Evolutionary conservation across 2,888 invertebrate genomes (phyloP), one percentile per base, ranked within the genome.

Genomic region (Lutraria lutraria): DNA sequence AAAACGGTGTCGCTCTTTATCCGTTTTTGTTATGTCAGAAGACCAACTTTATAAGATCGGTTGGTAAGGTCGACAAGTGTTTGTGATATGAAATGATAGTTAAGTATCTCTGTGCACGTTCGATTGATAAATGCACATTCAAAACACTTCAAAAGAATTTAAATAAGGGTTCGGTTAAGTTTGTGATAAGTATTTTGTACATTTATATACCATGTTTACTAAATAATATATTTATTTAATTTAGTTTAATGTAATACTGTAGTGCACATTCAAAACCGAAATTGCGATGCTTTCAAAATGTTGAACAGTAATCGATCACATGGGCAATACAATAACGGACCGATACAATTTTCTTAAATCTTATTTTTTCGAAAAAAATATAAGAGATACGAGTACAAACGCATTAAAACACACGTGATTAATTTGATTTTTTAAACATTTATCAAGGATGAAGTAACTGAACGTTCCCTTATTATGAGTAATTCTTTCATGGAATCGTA

Each of bases 91-190:
- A n/a, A n/a, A n/a, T 68, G n/a, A 25, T 43, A 4, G 43, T 4
- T 4, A 8, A 4, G 43, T 8, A 43, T 43, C 8, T 43, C 43
- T 43, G 43, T 43, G 43, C 63, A n/a, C n/a, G 6, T 60, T 21
- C 6, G n/a, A 21, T 25, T 68, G 63, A 68, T 25, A 68, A 68
- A 68, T 25, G 63, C n/a, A 25, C 63, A 68, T n/a, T 68, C 25
- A 68, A 25, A 68, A 68, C 63, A 68, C 63, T 68, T 68, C n/a
- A 25, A 68, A 25, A 60, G 21, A 68, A 68, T 25, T 68, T 68
- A 25, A n/a, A 68, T 25, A 25, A 12, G n/a, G 63, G n/a, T 68
- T 68, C 63, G 12, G 25, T 25, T 25, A 25, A 68, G 25, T 68
- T 25, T 68, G 63, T 6, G 25, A 0, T 68, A 68, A 68, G 8